Evolutionary conservation across 1,140 invertebrate species (phyloP).

Genomic region (Vanessa atalanta): DNA sequence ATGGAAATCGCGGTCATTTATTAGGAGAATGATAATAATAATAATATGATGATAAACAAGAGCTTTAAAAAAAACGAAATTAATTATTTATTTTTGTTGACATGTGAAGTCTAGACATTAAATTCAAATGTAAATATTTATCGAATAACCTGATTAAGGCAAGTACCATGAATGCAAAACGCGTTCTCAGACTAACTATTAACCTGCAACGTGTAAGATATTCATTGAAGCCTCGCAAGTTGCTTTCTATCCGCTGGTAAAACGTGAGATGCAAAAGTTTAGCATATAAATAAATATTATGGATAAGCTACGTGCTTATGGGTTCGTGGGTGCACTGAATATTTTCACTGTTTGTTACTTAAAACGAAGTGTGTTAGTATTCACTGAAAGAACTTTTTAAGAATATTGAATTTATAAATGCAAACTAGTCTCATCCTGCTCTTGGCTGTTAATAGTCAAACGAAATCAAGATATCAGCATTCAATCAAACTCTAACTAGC

Average conservation of each 20-base stretch:
- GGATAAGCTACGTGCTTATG: constrained; percentile 35
- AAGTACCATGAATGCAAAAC: constrained; percentile 53
- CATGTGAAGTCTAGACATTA: constrained; percentile 8
- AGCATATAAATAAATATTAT: constrained; percentile 55
- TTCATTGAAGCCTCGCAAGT: constrained; percentile 61
- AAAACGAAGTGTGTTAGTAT: constrained; percentile 8
- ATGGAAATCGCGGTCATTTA: not conserved
- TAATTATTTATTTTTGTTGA: not conserved
- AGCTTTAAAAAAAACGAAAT: not conserved
- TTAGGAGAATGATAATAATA: not conserved
- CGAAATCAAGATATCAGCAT: no score
- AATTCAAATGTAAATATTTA: constrained; percentile 25
- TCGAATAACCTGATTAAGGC: constrained; percentile 46
- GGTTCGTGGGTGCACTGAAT: constrained; percentile 14
- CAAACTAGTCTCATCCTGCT: not conserved
- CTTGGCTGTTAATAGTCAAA: not conserved
- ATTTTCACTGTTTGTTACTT: constrained; percentile 24
- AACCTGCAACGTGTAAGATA: constrained; percentile 58
- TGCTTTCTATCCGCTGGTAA: constrained; percentile 45
- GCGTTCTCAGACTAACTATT: constrained; percentile 40
- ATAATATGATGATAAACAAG: not conserved
- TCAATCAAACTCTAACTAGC: no score
- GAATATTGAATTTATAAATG: not conserved
- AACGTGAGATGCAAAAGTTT: constrained; percentile 56
- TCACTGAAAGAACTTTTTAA: constrained; percentile 6